Evolutionary conservation across 2,797 vertebrate genomes (phyloP).

Genomic region (Glossophaga mutica): DNA sequence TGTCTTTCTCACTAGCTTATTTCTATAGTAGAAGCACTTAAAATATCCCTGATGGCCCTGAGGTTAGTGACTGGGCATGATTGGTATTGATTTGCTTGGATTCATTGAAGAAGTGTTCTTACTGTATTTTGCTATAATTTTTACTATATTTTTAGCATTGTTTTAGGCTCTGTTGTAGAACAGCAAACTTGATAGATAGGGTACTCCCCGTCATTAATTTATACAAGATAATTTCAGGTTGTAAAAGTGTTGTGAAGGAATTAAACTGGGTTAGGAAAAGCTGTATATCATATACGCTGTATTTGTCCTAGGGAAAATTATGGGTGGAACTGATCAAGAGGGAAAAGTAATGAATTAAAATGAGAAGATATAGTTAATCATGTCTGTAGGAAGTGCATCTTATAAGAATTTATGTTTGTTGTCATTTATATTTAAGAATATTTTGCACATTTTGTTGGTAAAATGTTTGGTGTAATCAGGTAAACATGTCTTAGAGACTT

Average conservation of each 20-base stretch:
- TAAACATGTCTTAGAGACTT: not conserved
- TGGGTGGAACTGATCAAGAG: not conserved
- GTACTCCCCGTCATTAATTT: not conserved
- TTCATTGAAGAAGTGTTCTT: not conserved
- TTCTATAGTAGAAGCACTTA: not conserved
- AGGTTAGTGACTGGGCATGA: not conserved
- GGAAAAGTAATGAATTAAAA: slow-evolving; percentile 21
- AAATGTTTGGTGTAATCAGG: not conserved
- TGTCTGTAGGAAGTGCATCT: not conserved
- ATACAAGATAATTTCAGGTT: slow-evolving; percentile 16
- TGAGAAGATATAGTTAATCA: not conserved
- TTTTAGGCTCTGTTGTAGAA: slow-evolving; percentile 21
- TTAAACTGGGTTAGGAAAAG: slow-evolving; percentile 13
- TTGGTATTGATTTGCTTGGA: slow-evolving; percentile 5
- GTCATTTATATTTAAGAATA: not conserved
- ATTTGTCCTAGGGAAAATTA: not conserved
- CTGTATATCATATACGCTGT: not conserved
- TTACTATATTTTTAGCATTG: not conserved
- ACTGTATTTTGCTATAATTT: not conserved
- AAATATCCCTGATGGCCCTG: not conserved
- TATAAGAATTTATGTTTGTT: not conserved
- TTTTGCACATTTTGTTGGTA: not conserved
- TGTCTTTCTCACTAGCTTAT: not conserved
- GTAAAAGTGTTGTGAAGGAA: not conserved
- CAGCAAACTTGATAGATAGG: not conserved